Evolutionary conservation across 2,113 vertebrate species (phyloP).

Genomic region (Sisor rabdophorus): DNA sequence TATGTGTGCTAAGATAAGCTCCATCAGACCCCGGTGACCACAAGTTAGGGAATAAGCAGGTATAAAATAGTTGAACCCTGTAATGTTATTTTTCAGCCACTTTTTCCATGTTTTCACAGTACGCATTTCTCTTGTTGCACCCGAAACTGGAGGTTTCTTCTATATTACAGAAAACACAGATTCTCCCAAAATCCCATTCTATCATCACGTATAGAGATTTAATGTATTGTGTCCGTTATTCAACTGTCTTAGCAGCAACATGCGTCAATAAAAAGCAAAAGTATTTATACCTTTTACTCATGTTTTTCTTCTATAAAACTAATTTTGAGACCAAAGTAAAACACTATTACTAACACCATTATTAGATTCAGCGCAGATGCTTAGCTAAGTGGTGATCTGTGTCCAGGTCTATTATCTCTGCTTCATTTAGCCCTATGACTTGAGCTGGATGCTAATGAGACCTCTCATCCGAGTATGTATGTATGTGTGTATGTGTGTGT

Average conservation of each 20-base stretch:
- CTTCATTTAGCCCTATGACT: conserved; percentile 26
- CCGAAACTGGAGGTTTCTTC: background rate
- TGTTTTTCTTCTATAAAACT: background rate
- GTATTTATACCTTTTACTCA: background rate
- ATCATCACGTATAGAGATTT: background rate
- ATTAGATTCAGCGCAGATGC: conserved; percentile 26
- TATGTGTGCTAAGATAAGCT: no score
- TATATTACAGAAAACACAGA: background rate
- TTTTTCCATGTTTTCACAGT: background rate
- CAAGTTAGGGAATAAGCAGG: no score
- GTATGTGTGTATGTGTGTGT: no score
- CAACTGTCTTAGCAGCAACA: background rate
- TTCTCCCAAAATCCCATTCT: background rate
- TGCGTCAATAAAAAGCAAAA: background rate
- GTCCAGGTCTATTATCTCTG: conserved; percentile 27
- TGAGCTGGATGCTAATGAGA: conserved; percentile 27
- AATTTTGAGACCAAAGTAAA: background rate
- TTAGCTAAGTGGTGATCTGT: conserved; percentile 27
- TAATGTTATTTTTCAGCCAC: no score
- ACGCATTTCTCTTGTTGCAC: background rate
- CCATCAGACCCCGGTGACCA: no score
- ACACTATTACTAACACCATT: background rate
- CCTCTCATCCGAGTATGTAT: background rate
- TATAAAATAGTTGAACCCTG: background rate
- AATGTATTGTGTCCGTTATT: background rate